Base-by-base conservation (phyloP, 2,888 invertebrate genomes). In the Morpho helenor region DNA sequence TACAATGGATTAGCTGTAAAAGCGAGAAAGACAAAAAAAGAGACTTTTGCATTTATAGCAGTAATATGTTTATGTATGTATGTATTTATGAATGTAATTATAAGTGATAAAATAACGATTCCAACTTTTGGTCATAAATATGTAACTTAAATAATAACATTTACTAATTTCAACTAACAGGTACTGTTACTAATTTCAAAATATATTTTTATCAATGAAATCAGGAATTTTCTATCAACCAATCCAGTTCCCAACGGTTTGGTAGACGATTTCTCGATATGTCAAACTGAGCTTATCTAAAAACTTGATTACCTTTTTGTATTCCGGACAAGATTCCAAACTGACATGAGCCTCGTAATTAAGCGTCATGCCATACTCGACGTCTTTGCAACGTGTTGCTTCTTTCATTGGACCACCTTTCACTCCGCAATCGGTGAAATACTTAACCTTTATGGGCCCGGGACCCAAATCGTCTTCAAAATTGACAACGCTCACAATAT, bases 371-470 rank as follows among this genome's bases (percentile, higher is more conserved):
- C 94, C 94, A 67, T 92, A 91, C 68, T 91, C 88, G 39, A 94
- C 91, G 52, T 92, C 92, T 59, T 91, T 89, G 77, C 95, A 95
- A 55, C 90, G 91, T 16, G 89, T 91, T 7, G 91, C 91, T 64
- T 90, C 87, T 10, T 87, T 79, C 66, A 90, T 64, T 0, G 80
- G 74, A 1, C 81, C 80, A 57, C 87, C 89, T 62, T 82, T 82
- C 51, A 91, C 91, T 41, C 93, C 93, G 70, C 97, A 97, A 65
- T 93, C 93, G 1, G 95, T 94, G 66, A 91, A 93, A 77, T 96
- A 96, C 62, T 92, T 92, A 50, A 96, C 81, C 66, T 92, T 92
- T 9, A 96, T 85, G 45, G 92, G 91, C 1, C 93, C 92, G 5
- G 89, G 88, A 16, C 91, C 89, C 59, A 94, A 92, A 62, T 95